These are phyloP conservation scores for Rhopalosiphum padi DNA, from an alignment of 1,140 invertebrate genomes.

Conservation along the genomic window DNA sequence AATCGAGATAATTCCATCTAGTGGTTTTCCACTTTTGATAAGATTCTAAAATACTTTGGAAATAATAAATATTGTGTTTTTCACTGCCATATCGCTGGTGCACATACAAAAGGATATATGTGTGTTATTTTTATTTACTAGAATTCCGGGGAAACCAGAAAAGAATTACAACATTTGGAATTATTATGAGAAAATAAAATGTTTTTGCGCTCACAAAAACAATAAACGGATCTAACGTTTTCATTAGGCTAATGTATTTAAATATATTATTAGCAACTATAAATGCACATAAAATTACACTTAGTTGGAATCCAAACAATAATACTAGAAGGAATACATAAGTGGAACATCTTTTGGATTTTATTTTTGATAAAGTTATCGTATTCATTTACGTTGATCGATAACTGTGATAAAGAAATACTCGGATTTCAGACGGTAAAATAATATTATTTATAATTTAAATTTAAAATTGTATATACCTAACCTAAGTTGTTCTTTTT, in stretches of 20 bases:
- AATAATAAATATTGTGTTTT: background rate
- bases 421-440: no score
- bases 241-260: background rate
- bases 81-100: background rate
- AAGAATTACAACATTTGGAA: background rate
- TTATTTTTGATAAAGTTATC: background rate
- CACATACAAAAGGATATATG: background rate
- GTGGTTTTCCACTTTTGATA: background rate
- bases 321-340: background rate
- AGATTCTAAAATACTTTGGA: background rate
- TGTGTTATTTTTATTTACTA: background rate
- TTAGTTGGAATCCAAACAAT: background rate
- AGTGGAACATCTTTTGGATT: background rate
- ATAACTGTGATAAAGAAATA: background rate
- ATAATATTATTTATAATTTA: no score
- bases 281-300: slow-evolving; percentile 17
- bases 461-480: no score
- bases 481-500: no score
- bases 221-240: background rate
- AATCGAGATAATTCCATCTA: background rate
- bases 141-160: background rate
- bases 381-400: background rate
- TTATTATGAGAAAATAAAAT: slow-evolving; percentile 1
- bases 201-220: background rate
- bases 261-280: slow-evolving; percentile 3